A percentile compares a stretch with the other conserved stretches of the same genome.
These are phyloP conservation scores for Microctenopoma lineatum DNA, from an alignment of 2,797 vertebrate genomes.

Conservation along the genomic window DNA sequence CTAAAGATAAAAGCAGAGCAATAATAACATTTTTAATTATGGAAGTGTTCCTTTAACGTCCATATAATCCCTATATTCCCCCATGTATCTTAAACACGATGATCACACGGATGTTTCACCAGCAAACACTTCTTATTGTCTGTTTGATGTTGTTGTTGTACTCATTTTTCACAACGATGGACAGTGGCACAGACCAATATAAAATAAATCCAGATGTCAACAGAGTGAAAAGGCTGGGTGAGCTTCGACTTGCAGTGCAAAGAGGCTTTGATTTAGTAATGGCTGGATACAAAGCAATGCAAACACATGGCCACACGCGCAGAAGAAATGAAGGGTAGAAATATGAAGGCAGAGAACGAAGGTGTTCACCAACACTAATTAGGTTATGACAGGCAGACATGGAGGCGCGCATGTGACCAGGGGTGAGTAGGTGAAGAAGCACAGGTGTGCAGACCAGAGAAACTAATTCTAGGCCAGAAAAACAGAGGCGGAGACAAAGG, in stretches of 20 bases:
- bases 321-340: neutral
- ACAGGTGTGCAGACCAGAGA: constrained; percentile 26
- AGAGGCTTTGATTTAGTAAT: neutral
- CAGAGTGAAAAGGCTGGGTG: neutral
- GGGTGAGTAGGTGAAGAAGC: constrained; percentile 15
- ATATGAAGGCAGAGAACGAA: neutral
- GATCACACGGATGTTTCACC: constrained; percentile 3
- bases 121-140: neutral
- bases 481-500: constrained; percentile 11
- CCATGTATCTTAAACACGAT: neutral
- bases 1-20: neutral
- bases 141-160: neutral
- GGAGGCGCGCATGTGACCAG: constrained; percentile 13
- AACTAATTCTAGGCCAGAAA: constrained; percentile 23
- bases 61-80: neutral
- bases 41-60: neutral
- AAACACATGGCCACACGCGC: neutral
- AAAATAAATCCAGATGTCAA: constrained; percentile 3
- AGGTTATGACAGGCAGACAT: constrained; percentile 25
- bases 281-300: neutral
- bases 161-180: no score
- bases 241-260: neutral
- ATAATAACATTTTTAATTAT: neutral
- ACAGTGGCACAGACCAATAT: no score
- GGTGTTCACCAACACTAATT: constrained; percentile 18